These are phyloP conservation scores for Axea sp. DNA, from an alignment of 2,888 invertebrate genomes.

Conservation along the genomic window DNA sequence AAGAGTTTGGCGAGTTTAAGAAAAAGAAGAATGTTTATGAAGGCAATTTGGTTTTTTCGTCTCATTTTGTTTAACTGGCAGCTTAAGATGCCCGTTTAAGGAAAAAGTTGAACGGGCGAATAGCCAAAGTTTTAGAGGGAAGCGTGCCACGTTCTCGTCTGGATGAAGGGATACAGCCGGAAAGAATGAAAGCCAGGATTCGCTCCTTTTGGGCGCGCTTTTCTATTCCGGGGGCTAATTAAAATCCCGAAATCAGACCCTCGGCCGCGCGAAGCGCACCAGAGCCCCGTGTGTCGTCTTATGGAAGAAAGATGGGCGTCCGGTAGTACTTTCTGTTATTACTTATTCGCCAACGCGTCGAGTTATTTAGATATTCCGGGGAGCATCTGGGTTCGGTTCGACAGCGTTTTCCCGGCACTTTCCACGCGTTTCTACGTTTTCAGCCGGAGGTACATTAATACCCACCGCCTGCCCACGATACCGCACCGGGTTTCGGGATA, in stretches of 20 bases:
- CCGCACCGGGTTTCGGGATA: conserved; percentile 34
- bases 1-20: conserved; percentile 6
- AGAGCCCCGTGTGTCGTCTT: conserved; percentile 48
- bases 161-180: neutral
- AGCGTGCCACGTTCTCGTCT: conserved; percentile 42
- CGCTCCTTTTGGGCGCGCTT: conserved; percentile 45
- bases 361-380: conserved; percentile 77
- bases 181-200: conserved; percentile 22
- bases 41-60: conserved; percentile 54
- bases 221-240: conserved; percentile 69
- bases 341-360: conserved; percentile 74
- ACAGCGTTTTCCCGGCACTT: conserved; percentile 60
- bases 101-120: conserved; percentile 61
- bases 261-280: conserved; percentile 71
- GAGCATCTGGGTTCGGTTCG: conserved; percentile 71
- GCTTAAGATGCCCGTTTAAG: conserved; percentile 57
- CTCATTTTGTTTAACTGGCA: conserved; percentile 58
- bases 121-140: conserved; percentile 69
- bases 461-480: conserved; percentile 31
- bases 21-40: conserved; percentile 48
- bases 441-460: conserved; percentile 68
- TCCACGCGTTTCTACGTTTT: conserved; percentile 56
- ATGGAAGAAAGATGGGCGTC: conserved; percentile 54
- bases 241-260: conserved; percentile 74
- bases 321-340: conserved; percentile 69